Evolutionary conservation across 2,797 vertebrate genomes (phyloP).

Genomic region (Acridotheres tristis): DNA sequence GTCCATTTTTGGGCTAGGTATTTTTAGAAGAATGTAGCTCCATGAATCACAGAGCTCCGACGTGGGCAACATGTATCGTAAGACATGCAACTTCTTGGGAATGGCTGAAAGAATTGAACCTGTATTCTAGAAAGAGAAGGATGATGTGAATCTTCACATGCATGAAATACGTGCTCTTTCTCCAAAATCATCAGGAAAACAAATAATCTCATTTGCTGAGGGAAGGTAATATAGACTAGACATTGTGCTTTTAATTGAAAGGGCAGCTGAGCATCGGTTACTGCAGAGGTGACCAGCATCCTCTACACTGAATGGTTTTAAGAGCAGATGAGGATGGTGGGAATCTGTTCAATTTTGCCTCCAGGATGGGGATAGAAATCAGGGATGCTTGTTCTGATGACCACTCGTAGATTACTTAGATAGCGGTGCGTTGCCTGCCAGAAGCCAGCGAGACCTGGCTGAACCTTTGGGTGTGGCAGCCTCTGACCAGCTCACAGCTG

Average conservation of each 20-base stretch:
- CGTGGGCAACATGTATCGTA: background rate
- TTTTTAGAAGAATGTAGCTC: slow-evolving; percentile 8
- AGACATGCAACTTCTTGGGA: background rate
- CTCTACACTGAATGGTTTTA: background rate
- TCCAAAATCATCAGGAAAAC: background rate
- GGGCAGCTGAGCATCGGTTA: background rate
- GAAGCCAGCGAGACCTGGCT: background rate
- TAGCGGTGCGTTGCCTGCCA: background rate
- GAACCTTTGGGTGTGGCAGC: background rate
- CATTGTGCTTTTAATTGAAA: background rate
- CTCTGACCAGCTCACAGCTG: background rate
- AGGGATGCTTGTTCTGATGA: background rate
- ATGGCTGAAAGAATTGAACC: background rate
- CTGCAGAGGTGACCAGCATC: accelerated
- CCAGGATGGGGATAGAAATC: background rate
- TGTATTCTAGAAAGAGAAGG: background rate
- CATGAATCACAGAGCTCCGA: background rate
- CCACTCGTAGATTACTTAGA: accelerated
- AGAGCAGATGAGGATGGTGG: background rate
- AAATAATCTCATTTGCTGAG: background rate
- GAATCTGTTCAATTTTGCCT: background rate
- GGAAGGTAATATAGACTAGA: background rate
- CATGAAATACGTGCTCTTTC: background rate
- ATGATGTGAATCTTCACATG: background rate
- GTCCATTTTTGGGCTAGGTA: background rate